A percentile compares a stretch with the other conserved stretches of the same genome.
These are phyloP conservation scores for Tinea trinotella DNA, from an alignment of 2,888 invertebrate genomes.

Conservation along the genomic window DNA sequence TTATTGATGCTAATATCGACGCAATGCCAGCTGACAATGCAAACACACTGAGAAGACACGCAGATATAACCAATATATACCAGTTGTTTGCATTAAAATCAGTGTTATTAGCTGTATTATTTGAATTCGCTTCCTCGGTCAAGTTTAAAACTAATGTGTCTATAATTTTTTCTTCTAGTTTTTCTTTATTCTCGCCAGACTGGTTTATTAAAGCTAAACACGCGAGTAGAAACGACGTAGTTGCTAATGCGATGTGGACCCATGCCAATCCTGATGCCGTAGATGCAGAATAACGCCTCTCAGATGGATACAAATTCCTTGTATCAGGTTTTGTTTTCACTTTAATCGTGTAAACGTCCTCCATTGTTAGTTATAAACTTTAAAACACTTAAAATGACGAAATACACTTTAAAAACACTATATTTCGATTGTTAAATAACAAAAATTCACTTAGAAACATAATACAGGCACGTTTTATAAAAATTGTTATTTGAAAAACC, in stretches of 20 bases:
- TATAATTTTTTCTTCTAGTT: slow-evolving; percentile 23
- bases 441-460: not conserved
- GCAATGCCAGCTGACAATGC: slow-evolving; percentile 64
- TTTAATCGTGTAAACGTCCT: slow-evolving; percentile 78
- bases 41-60: slow-evolving; percentile 63
- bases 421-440: too few species aligned
- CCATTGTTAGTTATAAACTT: slow-evolving; percentile 66
- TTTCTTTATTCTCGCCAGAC: slow-evolving; percentile 25
- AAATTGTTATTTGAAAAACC: not conserved
- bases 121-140: slow-evolving; percentile 11
- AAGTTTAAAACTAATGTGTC: slow-evolving; percentile 21
- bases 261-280: slow-evolving; percentile 76
- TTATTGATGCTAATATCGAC: slow-evolving; percentile 74
- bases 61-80: slow-evolving; percentile 54
- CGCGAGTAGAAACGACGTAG: slow-evolving; percentile 71
- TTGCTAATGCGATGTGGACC: slow-evolving; percentile 74
- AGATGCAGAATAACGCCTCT: slow-evolving; percentile 77
- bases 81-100: slow-evolving; percentile 30
- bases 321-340: slow-evolving; percentile 75
- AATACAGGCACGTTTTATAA: too few species aligned
- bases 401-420: too few species aligned
- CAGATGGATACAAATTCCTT: slow-evolving; percentile 67
- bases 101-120: slow-evolving; percentile 22
- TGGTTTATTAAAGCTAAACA: slow-evolving; percentile 60
- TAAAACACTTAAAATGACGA: too few species aligned